Conservation (phyloP, 2,888 invertebrate genomes). For the Leuctra nigra region DNA sequence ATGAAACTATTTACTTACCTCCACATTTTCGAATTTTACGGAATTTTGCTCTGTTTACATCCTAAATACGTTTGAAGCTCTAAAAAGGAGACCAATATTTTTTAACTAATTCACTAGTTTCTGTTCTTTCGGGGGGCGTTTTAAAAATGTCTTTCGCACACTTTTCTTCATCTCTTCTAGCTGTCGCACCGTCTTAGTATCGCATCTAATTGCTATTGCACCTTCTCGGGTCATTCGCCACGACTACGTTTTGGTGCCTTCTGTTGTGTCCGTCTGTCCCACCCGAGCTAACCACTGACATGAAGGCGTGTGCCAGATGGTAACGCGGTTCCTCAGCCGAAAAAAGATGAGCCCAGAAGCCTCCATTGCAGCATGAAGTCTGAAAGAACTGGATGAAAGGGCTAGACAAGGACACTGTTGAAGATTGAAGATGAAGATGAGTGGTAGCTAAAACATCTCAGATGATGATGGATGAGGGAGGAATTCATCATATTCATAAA, state of each 20-base stretch:
- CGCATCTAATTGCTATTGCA: constrained; percentile 9
- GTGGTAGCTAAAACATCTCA: background rate
- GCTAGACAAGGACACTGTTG: constrained; percentile 6
- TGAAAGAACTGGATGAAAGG: background rate
- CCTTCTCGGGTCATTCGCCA: constrained; percentile 4
- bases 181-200: too few species aligned
- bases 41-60: too few species aligned
- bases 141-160: too few species aligned
- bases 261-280: background rate
- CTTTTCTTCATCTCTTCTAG: too few species aligned
- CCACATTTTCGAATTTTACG: too few species aligned
- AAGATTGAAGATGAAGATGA: background rate
- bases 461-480: constrained; percentile 11
- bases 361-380: background rate
- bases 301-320: constrained; percentile 23
- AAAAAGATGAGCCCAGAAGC: background rate
- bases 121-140: too few species aligned
- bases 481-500: constrained; percentile 7
- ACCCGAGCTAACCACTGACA: background rate
- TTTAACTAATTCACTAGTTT: too few species aligned
- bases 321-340: constrained; percentile 5
- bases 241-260: background rate
- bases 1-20: too few species aligned
- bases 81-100: too few species aligned
- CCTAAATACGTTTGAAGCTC: too few species aligned